These are phyloP conservation scores for Momotus momota DNA, from an alignment of 2,797 vertebrate genomes.

Conservation along the genomic window DNA sequence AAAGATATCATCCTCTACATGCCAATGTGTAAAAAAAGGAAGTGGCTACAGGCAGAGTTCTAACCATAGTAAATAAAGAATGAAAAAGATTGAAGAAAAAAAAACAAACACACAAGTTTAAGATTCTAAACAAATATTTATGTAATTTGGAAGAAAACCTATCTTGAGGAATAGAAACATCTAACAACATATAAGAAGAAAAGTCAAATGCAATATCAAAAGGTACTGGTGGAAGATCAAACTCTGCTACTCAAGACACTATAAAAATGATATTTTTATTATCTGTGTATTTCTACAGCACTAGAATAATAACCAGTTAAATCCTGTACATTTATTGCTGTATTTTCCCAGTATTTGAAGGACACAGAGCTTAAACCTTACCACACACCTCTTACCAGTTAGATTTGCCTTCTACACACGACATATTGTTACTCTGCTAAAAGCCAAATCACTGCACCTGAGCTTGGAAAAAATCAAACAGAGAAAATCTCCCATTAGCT, in stretches of 20 bases:
- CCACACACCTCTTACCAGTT: background rate
- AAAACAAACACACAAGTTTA: background rate
- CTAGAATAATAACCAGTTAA: background rate
- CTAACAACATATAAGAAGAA: background rate
- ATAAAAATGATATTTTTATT: background rate
- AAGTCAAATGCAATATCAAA: background rate
- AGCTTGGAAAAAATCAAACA: background rate
- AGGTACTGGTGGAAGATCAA: background rate
- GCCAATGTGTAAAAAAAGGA: background rate
- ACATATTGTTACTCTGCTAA: background rate
- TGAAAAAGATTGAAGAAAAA: background rate
- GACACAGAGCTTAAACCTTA: background rate
- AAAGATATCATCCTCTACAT: background rate
- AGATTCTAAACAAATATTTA: background rate
- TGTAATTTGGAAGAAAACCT: background rate
- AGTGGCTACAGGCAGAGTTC: background rate
- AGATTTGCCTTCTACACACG: background rate
- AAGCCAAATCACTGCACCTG: background rate
- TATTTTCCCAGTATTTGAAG: background rate
- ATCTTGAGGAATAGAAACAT: background rate
- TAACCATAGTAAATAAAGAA: background rate
- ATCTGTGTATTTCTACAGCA: background rate
- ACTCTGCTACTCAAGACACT: background rate
- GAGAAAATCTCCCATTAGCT: background rate
- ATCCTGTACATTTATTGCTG: slow-evolving; percentile 1